phyloP scores from a whole-genome alignment of 1,140 invertebrate species.

The Drosophila pruinosa region DNA sequence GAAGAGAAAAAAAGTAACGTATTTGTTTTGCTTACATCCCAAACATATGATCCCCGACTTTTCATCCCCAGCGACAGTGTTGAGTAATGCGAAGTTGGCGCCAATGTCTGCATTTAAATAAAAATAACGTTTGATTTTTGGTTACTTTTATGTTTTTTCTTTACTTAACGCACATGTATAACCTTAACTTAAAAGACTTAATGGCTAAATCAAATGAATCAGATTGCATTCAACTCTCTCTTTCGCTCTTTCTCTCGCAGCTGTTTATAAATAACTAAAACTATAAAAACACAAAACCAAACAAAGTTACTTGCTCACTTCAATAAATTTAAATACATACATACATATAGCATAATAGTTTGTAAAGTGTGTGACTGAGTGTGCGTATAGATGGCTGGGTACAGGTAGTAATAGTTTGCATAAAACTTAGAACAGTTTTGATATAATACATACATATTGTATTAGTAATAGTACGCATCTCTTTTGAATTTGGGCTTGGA shows the following conservation, averaged over 20 bases:
- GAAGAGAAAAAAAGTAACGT: too few relatives aligned
- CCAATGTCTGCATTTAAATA: constrained; percentile 19
- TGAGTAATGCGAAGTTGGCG: background rate
- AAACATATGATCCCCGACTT: too few relatives aligned
- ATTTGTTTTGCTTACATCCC: too few relatives aligned
- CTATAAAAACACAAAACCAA: constrained; percentile 72
- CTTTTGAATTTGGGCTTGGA: constrained; percentile 10
- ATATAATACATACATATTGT: constrained; percentile 40
- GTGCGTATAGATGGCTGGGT: constrained; percentile 24
- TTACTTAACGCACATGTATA: constrained; percentile 58
- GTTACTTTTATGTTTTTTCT: constrained; percentile 70
- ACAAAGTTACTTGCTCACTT: constrained; percentile 45
- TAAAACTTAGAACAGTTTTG: constrained; percentile 79
- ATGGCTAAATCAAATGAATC: constrained; percentile 64
- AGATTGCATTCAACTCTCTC: constrained; percentile 60
- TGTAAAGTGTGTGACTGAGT: constrained; percentile 33
- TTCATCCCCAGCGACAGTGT: too few relatives aligned
- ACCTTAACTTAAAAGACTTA: constrained; percentile 62
- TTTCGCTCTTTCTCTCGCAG: constrained; percentile 15
- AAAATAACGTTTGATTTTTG: constrained; percentile 32
- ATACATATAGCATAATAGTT: constrained; percentile 30
- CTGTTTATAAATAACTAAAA: constrained; percentile 75
- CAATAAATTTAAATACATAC: constrained; percentile 52
- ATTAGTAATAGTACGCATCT: constrained; percentile 16
- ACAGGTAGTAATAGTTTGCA: constrained; percentile 40